Evolutionary conservation across 2,888 invertebrate genomes (phyloP).

Genomic region (Clunio marinus): DNA sequence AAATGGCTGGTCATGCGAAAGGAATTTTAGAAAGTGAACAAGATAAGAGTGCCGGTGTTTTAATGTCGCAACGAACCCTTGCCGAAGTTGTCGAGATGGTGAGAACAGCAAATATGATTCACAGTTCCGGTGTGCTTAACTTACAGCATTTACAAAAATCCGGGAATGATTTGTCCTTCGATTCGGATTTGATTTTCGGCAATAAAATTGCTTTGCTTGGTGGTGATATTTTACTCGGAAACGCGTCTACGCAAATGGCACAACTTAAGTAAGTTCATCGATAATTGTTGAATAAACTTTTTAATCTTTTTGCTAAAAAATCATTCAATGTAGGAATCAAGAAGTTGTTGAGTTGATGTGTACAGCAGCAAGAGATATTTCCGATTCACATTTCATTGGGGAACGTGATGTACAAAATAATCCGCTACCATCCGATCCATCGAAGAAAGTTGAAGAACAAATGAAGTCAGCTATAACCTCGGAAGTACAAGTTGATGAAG

Average conservation of each 20-base stretch:
- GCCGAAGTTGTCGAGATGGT: conserved; percentile 92
- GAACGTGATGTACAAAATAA: conserved; percentile 81
- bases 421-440: conserved; percentile 69
- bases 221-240: conserved; percentile 35
- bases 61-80: conserved; percentile 79
- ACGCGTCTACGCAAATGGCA: conserved; percentile 36
- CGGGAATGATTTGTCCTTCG: conserved; percentile 55
- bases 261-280: conserved; percentile 34
- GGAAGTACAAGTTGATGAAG: conserved; percentile 30
- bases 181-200: conserved; percentile 83
- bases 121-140: conserved; percentile 58
- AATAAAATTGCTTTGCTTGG: conserved; percentile 74
- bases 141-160: conserved; percentile 59
- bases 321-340: conserved; percentile 56
- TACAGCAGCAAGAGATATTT: conserved; percentile 79
- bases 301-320: neutral
- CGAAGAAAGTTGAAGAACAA: neutral
- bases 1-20: conserved; percentile 80
- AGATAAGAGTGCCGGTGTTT: conserved; percentile 81
- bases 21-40: conserved; percentile 78
- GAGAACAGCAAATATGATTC: conserved; percentile 35
- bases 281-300: neutral
- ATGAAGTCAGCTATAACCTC: neutral
- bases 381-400: conserved; percentile 85
- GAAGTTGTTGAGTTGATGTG: conserved; percentile 86